These are phyloP conservation scores for Trematocara stigmaticum DNA, from an alignment of 2,113 vertebrate genomes.

Conservation along the genomic window DNA sequence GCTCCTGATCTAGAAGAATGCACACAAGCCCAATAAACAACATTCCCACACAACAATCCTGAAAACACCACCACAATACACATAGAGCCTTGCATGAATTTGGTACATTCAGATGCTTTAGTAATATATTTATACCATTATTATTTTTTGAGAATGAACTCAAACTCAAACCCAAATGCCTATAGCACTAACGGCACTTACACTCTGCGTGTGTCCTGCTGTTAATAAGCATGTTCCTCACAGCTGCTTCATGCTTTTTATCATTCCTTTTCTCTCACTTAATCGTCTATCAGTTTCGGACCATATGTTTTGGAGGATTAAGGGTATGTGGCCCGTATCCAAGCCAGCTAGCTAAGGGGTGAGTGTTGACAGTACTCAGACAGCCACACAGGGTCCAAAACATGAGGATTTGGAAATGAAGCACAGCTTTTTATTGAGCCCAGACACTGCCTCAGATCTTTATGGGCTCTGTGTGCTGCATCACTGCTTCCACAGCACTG, in stretches of 20 bases:
- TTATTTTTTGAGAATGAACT: not conserved
- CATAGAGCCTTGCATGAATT: not conserved
- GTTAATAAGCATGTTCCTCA: not conserved
- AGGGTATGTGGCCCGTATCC: not conserved
- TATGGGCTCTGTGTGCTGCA: not conserved
- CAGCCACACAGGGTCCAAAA: not conserved
- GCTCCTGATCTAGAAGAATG: slow-evolving; percentile 83
- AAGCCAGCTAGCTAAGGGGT: slow-evolving; percentile 9
- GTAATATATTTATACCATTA: not conserved
- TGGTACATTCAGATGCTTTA: not conserved
- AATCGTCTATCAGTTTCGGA: slow-evolving; percentile 14
- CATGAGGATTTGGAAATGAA: not conserved
- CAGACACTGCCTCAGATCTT: not conserved
- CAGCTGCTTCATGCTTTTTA: not conserved
- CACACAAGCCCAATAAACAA: not conserved
- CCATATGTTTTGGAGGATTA: slow-evolving; percentile 2
- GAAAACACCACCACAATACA: not conserved
- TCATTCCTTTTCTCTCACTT: slow-evolving; percentile 26
- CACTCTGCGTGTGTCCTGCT: not conserved
- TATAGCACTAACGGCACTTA: not conserved
- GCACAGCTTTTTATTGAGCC: not conserved
- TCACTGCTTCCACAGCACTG: not conserved
- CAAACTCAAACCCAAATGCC: not conserved
- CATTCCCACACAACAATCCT: not conserved
- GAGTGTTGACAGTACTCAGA: slow-evolving; percentile 19